Conservation (phyloP, 30 jellyfish, hydroid and myxozoan species). For the Rhopilema esculentum region DNA sequence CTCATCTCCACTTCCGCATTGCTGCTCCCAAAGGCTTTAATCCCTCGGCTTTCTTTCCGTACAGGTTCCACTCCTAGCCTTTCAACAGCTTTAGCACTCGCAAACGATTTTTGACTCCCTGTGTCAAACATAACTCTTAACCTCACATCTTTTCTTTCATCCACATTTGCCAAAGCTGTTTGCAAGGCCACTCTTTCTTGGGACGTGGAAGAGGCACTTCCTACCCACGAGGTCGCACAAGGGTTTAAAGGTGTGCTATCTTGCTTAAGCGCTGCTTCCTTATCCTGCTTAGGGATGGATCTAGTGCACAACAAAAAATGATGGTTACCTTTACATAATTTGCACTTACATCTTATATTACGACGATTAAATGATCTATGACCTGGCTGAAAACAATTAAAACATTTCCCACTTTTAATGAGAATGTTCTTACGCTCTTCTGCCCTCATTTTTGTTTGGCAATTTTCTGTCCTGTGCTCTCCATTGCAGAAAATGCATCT, state of each 20-base stretch:
- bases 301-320: too few species aligned
- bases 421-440: constrained; percentile 28
- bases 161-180: constrained; percentile 55
- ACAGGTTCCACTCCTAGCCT: constrained; percentile 3
- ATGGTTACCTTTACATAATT: neutral
- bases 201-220: constrained; percentile 1
- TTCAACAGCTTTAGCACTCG: constrained; percentile 2
- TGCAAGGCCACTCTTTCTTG: constrained; percentile 30
- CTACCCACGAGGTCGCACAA: constrained; percentile 41
- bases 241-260: neutral
- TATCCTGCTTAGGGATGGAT: neutral
- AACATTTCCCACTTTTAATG: constrained; percentile 23
- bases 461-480: constrained; percentile 19
- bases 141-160: constrained; percentile 24
- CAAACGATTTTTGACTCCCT: neutral
- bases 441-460: neutral
- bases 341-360: constrained; percentile 2
- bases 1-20: constrained; percentile 1
- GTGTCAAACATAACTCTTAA: too few species aligned
- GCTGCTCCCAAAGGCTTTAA: constrained; percentile 5
- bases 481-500: constrained; percentile 22
- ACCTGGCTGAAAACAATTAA: too few species aligned
- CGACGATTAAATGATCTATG: neutral
- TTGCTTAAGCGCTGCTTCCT: neutral
- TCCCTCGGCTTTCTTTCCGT: constrained; percentile 1